phyloP scores from a whole-genome alignment of 2,113 vertebrate species.

The Neodon shergylaensis region DNA sequence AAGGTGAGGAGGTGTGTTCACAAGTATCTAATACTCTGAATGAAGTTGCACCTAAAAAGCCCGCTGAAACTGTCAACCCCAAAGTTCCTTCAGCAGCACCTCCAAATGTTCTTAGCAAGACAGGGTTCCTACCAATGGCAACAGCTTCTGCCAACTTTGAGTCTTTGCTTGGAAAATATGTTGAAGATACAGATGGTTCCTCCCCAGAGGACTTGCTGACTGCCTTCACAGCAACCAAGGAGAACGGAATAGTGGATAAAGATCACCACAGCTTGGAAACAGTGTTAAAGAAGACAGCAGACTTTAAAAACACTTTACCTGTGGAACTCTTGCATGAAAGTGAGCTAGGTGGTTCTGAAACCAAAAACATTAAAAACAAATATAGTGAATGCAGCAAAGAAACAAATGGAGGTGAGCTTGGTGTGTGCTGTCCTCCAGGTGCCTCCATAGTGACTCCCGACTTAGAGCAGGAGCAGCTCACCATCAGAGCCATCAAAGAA shows the following conservation, averaged over 20 bases:
- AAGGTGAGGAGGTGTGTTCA: neutral
- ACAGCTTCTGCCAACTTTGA: constrained; percentile 60
- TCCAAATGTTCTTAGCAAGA: constrained; percentile 18
- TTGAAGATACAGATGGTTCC: constrained; percentile 85
- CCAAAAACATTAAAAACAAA: neutral
- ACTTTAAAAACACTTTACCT: constrained; percentile 19
- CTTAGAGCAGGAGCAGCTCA: constrained; percentile 90
- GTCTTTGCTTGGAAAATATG: constrained; percentile 82
- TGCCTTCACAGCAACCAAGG: constrained; percentile 48
- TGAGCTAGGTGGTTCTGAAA: constrained; percentile 28
- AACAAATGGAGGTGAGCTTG: neutral
- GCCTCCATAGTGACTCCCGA: constrained; percentile 82
- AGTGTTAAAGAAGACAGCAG: neutral
- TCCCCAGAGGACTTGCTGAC: constrained; percentile 77
- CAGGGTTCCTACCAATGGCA: neutral
- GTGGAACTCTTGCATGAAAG: neutral
- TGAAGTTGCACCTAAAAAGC: constrained; percentile 19
- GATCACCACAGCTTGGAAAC: neutral
- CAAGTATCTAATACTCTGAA: neutral
- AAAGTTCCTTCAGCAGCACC: neutral
- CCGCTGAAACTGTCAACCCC: neutral
- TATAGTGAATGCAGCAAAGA: constrained; percentile 18
- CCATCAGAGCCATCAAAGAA: constrained; percentile 90
- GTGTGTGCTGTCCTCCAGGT: constrained; percentile 2
- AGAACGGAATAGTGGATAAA: neutral